Evolutionary conservation across 2,113 vertebrate species (phyloP).

Genomic region (Dipodomys ordii): DNA sequence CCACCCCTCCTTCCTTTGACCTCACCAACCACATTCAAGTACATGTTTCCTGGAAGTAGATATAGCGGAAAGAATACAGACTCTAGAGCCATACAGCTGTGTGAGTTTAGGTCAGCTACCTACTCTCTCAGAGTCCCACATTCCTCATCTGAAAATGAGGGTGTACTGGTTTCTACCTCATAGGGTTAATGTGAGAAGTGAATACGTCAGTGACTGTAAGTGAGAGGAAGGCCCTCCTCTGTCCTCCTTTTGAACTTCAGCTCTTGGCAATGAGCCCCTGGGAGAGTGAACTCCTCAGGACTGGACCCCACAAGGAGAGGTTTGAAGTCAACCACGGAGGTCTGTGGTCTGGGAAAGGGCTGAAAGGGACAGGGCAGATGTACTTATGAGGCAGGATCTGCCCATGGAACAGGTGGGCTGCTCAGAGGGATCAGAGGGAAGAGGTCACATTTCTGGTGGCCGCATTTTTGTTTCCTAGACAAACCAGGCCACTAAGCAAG

Average conservation of each 20-base stretch:
- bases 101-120: not conserved
- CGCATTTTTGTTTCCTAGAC: not conserved
- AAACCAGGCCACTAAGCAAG: not conserved
- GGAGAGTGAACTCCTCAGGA: not conserved
- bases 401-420: not conserved
- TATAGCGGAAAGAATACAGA: not conserved
- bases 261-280: not conserved
- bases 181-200: not conserved
- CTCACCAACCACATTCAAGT: too few relatives aligned
- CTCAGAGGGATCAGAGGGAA: not conserved
- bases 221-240: not conserved
- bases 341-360: rapidly evolving
- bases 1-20: too few relatives aligned
- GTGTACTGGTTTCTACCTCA: not conserved
- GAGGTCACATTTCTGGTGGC: not conserved
- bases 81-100: not conserved
- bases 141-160: not conserved
- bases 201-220: not conserved
- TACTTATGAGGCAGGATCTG: not conserved
- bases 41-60: not conserved
- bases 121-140: not conserved
- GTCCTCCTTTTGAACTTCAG: slow-evolving; percentile 24
- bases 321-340: not conserved
- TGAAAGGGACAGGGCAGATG: not conserved
- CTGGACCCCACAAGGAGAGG: not conserved